Conservation (phyloP, 2,888 invertebrate genomes). For the Hydrotaea diabolus region DNA sequence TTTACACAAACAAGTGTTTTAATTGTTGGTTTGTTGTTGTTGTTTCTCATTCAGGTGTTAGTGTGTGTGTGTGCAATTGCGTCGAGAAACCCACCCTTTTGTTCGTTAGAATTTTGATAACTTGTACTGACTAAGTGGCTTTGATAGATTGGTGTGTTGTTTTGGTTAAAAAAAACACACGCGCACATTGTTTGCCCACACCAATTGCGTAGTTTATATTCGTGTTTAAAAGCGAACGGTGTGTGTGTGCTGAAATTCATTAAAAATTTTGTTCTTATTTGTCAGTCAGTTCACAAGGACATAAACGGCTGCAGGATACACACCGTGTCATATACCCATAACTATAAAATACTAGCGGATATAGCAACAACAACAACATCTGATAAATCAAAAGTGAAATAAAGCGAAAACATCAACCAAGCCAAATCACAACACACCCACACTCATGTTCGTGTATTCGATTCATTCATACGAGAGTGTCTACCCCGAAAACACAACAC, state of each 20-base stretch:
- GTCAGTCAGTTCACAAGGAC: constrained; percentile 61
- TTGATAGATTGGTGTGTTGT: constrained; percentile 1
- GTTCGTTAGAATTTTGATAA: constrained; percentile 25
- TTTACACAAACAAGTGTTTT: constrained; percentile 27
- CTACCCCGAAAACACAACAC: not conserved
- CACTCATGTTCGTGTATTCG: constrained; percentile 14
- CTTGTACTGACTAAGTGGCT: constrained; percentile 27
- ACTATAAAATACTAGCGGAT: constrained; percentile 4
- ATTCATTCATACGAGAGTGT: constrained; percentile 37
- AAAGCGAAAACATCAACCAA: constrained; percentile 10
- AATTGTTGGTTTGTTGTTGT: no score
- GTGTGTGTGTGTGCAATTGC: not conserved
- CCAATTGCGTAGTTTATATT: not conserved
- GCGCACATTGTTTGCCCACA: not conserved
- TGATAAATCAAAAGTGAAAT: constrained; percentile 12
- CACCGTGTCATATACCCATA: constrained; percentile 26
- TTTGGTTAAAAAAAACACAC: not conserved
- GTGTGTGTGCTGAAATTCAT: constrained; percentile 37
- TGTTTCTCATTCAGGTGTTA: constrained; percentile 15
- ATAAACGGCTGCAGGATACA: constrained; percentile 52
- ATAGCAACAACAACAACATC: constrained; percentile 5
- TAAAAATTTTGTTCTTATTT: constrained; percentile 40
- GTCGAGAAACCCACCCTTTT: not conserved
- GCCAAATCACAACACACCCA: constrained; percentile 6
- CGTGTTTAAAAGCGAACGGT: not conserved